Percentiles rank a stretch among this genome's conserved stretches.
phyloP scores from a whole-genome alignment of 2,113 vertebrate species.

The Cynopterus brachyotis region DNA sequence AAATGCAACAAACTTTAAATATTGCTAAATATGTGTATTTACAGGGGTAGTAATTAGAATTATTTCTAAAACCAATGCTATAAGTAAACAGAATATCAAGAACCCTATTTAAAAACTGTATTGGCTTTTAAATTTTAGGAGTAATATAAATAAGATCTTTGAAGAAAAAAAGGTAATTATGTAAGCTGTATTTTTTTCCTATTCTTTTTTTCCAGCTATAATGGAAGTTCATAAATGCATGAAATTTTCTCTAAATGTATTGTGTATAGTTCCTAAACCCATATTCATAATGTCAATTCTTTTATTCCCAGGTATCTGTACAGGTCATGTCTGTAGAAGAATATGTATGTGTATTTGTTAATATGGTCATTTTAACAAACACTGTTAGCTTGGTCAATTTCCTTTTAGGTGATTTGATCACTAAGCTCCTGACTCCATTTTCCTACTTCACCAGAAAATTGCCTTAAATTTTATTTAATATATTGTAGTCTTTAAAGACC shows the following conservation, averaged over 20 bases:
- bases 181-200: background rate
- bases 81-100: background rate
- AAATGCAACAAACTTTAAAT: conserved; percentile 29
- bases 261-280: conserved; percentile 62
- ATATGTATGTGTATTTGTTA: background rate
- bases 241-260: conserved; percentile 35
- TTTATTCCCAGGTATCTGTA: background rate
- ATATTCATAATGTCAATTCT: conserved; percentile 36
- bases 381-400: background rate
- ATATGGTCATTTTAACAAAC: background rate
- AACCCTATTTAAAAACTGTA: background rate
- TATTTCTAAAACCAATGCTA: conserved; percentile 43
- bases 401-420: background rate
- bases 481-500: background rate
- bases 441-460: background rate
- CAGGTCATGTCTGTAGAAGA: background rate
- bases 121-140: conserved; percentile 60
- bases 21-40: conserved; percentile 71
- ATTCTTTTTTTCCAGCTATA: background rate
- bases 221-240: background rate
- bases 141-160: conserved; percentile 48
- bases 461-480: background rate
- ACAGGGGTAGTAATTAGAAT: conserved; percentile 59
- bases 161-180: conserved; percentile 53
- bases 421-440: background rate